Conservation (phyloP, 2,113 vertebrate species). For the Hydrochoerus hydrochaeris region DNA sequence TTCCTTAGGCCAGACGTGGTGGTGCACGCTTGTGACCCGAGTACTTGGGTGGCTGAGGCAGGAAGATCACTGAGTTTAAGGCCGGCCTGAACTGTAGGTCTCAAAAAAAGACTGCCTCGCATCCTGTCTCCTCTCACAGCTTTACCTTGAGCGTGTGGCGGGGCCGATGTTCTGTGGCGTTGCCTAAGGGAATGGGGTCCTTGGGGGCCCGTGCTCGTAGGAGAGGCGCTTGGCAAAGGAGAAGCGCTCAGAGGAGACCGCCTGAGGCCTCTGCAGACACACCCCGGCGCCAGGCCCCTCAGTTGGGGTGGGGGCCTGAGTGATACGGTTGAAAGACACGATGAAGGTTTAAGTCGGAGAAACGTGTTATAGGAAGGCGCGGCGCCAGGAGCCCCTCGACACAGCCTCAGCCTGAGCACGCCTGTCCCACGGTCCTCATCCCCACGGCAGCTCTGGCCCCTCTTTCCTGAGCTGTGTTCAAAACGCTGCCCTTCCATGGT, state of each 20-base stretch:
- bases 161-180: constrained; percentile 73
- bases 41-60: not conserved
- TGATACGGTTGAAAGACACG: not conserved
- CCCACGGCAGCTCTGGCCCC: not conserved
- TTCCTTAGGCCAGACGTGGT: not conserved
- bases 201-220: constrained; percentile 74
- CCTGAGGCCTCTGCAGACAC: constrained; percentile 84
- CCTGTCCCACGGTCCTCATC: accelerated
- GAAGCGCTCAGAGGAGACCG: not conserved
- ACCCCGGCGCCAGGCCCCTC: constrained; percentile 77
- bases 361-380: not conserved
- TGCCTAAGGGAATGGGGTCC: constrained; percentile 66
- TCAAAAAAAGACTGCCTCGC: not conserved
- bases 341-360: not conserved
- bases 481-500: not conserved
- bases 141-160: constrained; percentile 65
- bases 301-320: not conserved
- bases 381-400: not conserved
- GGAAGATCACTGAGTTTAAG: not conserved
- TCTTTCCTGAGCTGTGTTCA: not conserved
- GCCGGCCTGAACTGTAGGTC: not conserved
- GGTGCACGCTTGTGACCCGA: not conserved
- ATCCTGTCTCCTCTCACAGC: constrained; percentile 57
- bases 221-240: constrained; percentile 82
- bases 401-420: not conserved